Evolutionary conservation across 1,140 invertebrate species (phyloP).

Genomic region (Conus betulinus): DNA sequence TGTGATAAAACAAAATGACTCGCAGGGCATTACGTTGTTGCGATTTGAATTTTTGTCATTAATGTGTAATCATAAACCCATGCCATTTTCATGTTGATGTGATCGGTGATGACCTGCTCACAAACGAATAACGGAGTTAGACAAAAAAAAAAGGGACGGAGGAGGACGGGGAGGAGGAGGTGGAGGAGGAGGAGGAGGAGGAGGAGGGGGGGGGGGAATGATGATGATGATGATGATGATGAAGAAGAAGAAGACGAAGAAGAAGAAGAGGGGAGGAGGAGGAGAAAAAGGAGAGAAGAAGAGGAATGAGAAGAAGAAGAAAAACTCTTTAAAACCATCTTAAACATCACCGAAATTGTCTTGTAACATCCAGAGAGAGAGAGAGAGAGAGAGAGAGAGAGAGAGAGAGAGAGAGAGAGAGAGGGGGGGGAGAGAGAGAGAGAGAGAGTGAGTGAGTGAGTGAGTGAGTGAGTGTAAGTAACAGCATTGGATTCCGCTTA

Average conservation of each 20-base stretch:
- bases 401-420: background rate
- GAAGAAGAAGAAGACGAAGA: background rate
- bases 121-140: background rate
- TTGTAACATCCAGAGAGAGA: background rate
- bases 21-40: too few relatives aligned
- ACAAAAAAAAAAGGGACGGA: background rate
- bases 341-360: too few relatives aligned
- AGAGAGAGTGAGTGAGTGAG: slow-evolving; percentile 2
- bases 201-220: background rate
- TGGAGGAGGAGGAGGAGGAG: background rate
- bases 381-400: background rate
- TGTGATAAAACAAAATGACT: too few relatives aligned
- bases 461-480: background rate
- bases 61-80: too few relatives aligned
- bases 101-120: too few relatives aligned
- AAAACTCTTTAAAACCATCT: background rate
- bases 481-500: background rate
- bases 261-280: background rate
- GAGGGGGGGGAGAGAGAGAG: background rate
- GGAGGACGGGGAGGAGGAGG: background rate
- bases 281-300: background rate
- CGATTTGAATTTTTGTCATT: too few relatives aligned
- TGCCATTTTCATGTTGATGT: too few relatives aligned
- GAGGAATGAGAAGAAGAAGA: background rate
- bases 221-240: background rate